Evolutionary conservation across 2,113 vertebrate species (phyloP), one percentile per base, ranked within the genome.

Genomic region (Entelurus aequoreus): DNA sequence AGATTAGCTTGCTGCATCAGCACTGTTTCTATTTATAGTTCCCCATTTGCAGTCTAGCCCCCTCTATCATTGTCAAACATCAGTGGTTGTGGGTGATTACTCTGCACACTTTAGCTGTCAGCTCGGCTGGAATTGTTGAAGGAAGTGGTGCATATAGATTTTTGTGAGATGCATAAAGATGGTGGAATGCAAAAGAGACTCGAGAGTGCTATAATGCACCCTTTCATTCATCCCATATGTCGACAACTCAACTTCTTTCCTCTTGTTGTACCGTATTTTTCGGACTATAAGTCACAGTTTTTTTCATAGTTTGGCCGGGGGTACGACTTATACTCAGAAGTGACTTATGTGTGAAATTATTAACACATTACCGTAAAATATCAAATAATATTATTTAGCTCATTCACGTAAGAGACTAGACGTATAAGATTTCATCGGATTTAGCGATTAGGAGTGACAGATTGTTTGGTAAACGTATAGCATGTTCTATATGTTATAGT

Each of bases 51-150:
- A 58, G 54, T 66, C 66, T 65, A 69, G 65, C 59, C 62, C 62
- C 70, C 60, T 59, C 58, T 69, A 55, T 68, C 69, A 44, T 58
- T 63, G 75, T 81, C 74, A 81, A 67, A 79, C 76, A 75, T 74
- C 72, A 69, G 73, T 38, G 56, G 54, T 48, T 69, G 57, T 72
- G 70, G 61, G 61, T 72, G 70, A 68, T 68, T 62, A 75, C 52
- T 67, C 56, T 35, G 28, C 68, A 72, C 72, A 68, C 70, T 77
- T 82, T 54, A 66, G 74, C 73, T 70, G 56, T 71, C 67, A 69
- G 55, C 71, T 69, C 44, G 11, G 56, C 63, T 66, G 48, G 28
- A 61, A 59, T 1, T 68, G 62, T 57, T 54, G 55, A 56, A 60
- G 61, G 47, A 77, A 72, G 55, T 56, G 56, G 63, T 68, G 69